These are phyloP conservation scores for Mesoclemmys tuberculata DNA, from an alignment of 2,113 vertebrate genomes.

Conservation along the genomic window DNA sequence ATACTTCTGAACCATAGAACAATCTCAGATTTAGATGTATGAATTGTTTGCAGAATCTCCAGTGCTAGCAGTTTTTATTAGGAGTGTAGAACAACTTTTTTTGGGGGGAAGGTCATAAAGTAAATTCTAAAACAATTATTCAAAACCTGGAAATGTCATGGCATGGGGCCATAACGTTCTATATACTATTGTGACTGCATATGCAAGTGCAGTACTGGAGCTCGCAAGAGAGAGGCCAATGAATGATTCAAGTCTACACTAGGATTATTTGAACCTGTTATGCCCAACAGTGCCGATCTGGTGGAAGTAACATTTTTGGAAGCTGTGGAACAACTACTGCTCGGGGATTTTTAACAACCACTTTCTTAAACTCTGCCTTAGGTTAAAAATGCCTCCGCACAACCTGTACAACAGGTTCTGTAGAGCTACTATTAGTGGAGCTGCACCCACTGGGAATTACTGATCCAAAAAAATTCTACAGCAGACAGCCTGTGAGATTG, in stretches of 20 bases:
- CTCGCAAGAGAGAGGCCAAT: background rate
- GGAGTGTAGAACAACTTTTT: background rate
- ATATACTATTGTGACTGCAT: background rate
- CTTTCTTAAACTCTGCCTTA: background rate
- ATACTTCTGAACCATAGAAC: background rate
- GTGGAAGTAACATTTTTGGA: slow-evolving; percentile 39
- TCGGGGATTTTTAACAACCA: slow-evolving; percentile 9
- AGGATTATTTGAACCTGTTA: slow-evolving; percentile 9
- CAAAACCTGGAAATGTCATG: background rate
- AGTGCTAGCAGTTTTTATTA: background rate
- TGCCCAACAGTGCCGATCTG: slow-evolving; percentile 1
- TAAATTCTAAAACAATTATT: background rate
- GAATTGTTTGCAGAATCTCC: slow-evolving; percentile 4
- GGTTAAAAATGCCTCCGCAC: background rate
- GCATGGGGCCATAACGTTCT: background rate
- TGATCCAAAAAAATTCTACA: background rate
- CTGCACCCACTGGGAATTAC: background rate
- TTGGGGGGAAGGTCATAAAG: background rate
- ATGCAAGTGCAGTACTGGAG: background rate
- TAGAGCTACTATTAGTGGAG: background rate
- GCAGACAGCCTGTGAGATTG: background rate
- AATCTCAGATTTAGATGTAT: background rate
- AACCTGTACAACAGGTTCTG: background rate
- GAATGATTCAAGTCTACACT: background rate
- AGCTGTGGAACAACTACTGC: background rate